Evolutionary conservation across 2,888 invertebrate genomes (phyloP).

Genomic region (Amblyjoppa proteus): DNA sequence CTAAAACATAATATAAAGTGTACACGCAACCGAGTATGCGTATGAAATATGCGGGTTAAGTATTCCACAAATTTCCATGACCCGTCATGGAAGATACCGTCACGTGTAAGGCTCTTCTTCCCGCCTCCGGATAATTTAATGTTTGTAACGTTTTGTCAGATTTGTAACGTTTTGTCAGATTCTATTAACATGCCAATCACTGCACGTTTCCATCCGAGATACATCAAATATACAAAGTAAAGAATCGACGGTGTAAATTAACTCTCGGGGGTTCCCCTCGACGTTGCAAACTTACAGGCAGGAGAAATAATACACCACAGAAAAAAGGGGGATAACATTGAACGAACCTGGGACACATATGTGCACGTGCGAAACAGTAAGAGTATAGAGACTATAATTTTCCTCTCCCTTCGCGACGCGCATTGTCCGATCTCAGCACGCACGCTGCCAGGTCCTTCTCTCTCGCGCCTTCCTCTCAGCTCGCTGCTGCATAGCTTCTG

Average conservation of each 20-base stretch:
- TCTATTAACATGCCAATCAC: neutral
- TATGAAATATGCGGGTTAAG: neutral
- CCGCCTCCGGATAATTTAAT: too few species aligned
- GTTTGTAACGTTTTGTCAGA: neutral
- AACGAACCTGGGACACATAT: slow-evolving; percentile 20
- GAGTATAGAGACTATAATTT: slow-evolving; percentile 58
- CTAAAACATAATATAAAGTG: slow-evolving; percentile 37
- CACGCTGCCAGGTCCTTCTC: slow-evolving; percentile 29
- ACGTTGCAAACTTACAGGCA: neutral
- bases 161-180: slow-evolving; percentile 39
- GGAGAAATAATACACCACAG: slow-evolving; percentile 19
- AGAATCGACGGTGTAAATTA: neutral
- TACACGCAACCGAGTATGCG: slow-evolving; percentile 2
- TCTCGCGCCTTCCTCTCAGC: neutral
- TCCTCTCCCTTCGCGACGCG: slow-evolving; percentile 51
- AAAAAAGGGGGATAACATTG: neutral
- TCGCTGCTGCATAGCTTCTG: slow-evolving; percentile 12
- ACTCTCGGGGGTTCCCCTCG: neutral
- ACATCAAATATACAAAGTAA: slow-evolving; percentile 3
- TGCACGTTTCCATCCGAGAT: neutral
- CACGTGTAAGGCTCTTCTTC: too few species aligned
- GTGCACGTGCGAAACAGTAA: slow-evolving; percentile 50
- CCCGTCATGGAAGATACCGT: neutral
- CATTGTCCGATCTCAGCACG: slow-evolving; percentile 39
- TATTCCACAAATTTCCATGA: slow-evolving; percentile 58